A percentile compares a stretch with the other conserved stretches of the same genome.
Conservation (phyloP, 1,140 invertebrate genomes). For the Prorops nasuta region DNA sequence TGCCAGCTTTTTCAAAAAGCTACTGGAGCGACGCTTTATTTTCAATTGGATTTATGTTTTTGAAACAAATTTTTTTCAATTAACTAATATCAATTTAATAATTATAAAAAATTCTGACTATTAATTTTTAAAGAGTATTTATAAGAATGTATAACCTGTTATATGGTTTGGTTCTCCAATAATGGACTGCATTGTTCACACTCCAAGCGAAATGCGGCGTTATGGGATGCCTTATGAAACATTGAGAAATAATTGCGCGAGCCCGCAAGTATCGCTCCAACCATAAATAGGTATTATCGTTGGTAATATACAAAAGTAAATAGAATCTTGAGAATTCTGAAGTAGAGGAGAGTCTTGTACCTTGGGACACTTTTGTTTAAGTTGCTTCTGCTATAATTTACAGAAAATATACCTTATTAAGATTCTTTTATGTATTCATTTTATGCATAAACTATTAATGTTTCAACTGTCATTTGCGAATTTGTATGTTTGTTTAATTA, state of each 20-base stretch:
- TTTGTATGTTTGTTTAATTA: too few species aligned
- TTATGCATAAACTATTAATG: too few species aligned
- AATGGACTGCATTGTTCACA: constrained; percentile 77
- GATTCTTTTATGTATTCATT: too few species aligned
- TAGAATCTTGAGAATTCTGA: constrained; percentile 67
- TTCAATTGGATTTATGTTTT: constrained; percentile 66
- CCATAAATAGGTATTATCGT: constrained; percentile 68
- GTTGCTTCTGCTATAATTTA: too few species aligned
- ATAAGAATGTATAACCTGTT: constrained; percentile 57
- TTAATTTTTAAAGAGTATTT: not conserved
- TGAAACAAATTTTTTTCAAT: constrained; percentile 30
- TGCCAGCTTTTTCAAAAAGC: constrained; percentile 67
- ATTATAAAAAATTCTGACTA: too few species aligned
- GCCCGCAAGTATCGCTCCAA: constrained; percentile 62
- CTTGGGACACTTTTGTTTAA: too few species aligned
- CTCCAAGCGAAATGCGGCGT: constrained; percentile 73
- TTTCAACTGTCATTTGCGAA: too few species aligned
- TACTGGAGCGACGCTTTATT: constrained; percentile 40
- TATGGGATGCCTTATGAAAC: constrained; percentile 63
- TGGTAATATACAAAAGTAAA: constrained; percentile 75
- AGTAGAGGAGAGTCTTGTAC: too few species aligned
- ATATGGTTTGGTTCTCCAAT: constrained; percentile 72
- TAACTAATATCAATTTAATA: too few species aligned
- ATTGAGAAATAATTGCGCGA: constrained; percentile 58
- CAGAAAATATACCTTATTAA: too few species aligned